Base-by-base conservation (phyloP, 2,888 invertebrate genomes). In the Polydrusus cervinus region DNA sequence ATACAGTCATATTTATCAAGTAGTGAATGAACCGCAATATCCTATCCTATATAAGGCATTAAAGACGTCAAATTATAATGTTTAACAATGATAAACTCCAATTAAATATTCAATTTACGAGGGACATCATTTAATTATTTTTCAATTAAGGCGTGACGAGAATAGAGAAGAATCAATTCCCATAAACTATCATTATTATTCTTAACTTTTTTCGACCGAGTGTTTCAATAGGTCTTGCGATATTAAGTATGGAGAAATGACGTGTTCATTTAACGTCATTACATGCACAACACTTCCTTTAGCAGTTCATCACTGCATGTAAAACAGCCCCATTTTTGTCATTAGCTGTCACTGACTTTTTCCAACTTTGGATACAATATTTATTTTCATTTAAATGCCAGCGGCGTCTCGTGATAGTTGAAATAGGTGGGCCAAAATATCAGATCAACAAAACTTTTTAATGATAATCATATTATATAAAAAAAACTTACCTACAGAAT, bases 101-200 rank as follows among this genome's bases (percentile, higher is more conserved):
- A 16, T 16, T 64, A n/a, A 49, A 64, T 64, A 64, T 49, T 49
- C 47, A 64, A 34, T 64, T 16, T 16, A 30, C 47, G 25, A 62
- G 25, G 13, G 45, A 49, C 47, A 62, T 45, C 11, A 18, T 30
- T 30, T 13, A 45, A 64, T 64, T 49, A 25, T 16, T 64, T 64
- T 64, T 30, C 49, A 64, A n/a, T 64, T 47, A 34, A 64, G 2
- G 30, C 64, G 64, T 64, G 64, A 49, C 11, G 7, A 6, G 34
- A 64, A 49, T 49, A 57, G 18, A 51, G 51, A 51, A 11, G 51
- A 51, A 11, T 11, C 51, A 13, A 51, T 16, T 20, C 3, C 14
- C 45, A 18, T 45, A 25, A 49, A 9, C 49, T 51, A 51, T 51
- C 20, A 53, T 53, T 25, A 16, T 13, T 53, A 53, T 53, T 53